Percentiles rank a stretch among this genome's conserved stretches.
Evolutionary conservation across 2,888 invertebrate genomes (phyloP).

Genomic region (Drosophila kanekoi): DNA sequence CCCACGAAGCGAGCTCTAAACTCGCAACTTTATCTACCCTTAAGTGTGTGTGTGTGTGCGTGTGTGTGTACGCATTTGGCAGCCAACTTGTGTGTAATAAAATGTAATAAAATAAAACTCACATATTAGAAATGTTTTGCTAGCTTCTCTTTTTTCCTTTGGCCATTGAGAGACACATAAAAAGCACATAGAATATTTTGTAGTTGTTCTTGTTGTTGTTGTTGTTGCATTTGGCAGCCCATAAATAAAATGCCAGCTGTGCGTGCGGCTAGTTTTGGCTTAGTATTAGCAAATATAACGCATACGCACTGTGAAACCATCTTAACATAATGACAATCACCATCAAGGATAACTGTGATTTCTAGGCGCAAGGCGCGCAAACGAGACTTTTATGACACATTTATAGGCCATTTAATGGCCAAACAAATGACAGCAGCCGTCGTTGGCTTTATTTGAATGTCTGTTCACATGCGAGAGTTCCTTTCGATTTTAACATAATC

Average conservation of each 20-base stretch:
- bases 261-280: conserved; percentile 46
- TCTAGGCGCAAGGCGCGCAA: conserved; percentile 17
- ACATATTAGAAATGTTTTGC: conserved; percentile 75
- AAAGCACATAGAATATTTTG: conserved; percentile 42
- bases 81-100: conserved; percentile 78
- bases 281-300: conserved; percentile 60
- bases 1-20: conserved; percentile 55
- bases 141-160: conserved; percentile 29
- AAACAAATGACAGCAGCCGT: conserved; percentile 44
- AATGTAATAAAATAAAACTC: conserved; percentile 80
- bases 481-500: conserved; percentile 12
- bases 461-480: conserved; percentile 3
- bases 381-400: conserved; percentile 52
- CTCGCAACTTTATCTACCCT: conserved; percentile 59
- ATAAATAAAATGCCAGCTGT: conserved; percentile 49
- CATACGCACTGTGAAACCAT: conserved; percentile 44
- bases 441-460: conserved; percentile 42
- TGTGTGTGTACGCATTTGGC: conserved; percentile 64
- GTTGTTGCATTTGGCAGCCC: conserved; percentile 34
- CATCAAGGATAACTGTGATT: conserved; percentile 41
- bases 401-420: conserved; percentile 50
- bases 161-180: conserved; percentile 29
- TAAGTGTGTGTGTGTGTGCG: conserved; percentile 9
- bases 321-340: conserved; percentile 45
- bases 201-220: conserved; percentile 26